These are phyloP conservation scores for honey bee (Apis mellifera) DNA, from an alignment of 1,140 invertebrate genomes.

Conservation along the genomic window DNA sequence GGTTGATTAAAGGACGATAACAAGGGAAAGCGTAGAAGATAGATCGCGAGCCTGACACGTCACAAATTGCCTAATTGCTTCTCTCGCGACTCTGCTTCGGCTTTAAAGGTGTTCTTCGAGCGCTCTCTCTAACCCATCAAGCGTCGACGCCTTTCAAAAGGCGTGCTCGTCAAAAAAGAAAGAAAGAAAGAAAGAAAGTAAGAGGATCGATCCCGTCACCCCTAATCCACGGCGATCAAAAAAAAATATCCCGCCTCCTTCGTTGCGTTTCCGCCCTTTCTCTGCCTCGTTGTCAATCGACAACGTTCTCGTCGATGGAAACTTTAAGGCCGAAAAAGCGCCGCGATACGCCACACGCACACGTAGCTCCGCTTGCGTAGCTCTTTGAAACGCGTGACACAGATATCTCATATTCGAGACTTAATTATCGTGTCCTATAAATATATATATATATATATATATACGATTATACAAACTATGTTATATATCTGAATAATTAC, in stretches of 20 bases:
- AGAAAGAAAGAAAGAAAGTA: too few relatives aligned
- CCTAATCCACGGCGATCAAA: not conserved
- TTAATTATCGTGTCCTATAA: too few relatives aligned
- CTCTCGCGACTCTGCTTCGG: conserved; percentile 55
- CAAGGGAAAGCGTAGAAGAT: conserved; percentile 39
- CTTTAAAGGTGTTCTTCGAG: conserved; percentile 45
- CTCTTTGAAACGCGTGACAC: conserved; percentile 10
- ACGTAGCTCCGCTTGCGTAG: conserved; percentile 48
- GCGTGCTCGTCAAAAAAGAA: not conserved
- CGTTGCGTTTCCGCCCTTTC: not conserved
- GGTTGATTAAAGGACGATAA: not conserved
- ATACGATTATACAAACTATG: too few relatives aligned
- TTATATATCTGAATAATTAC: too few relatives aligned
- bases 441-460: too few relatives aligned
- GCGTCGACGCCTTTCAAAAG: not conserved
- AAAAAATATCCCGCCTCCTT: not conserved
- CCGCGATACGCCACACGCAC: conserved; percentile 38
- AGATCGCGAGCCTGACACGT: conserved; percentile 42
- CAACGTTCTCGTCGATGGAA: not conserved
- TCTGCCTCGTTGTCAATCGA: not conserved
- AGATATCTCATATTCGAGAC: not conserved
- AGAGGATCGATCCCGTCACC: not conserved
- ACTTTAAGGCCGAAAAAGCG: conserved; percentile 61
- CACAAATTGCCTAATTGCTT: conserved; percentile 52
- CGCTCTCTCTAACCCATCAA: not conserved